phyloP scores from a whole-genome alignment of 2,113 vertebrate genomes.

The Turnix velox region DNA sequence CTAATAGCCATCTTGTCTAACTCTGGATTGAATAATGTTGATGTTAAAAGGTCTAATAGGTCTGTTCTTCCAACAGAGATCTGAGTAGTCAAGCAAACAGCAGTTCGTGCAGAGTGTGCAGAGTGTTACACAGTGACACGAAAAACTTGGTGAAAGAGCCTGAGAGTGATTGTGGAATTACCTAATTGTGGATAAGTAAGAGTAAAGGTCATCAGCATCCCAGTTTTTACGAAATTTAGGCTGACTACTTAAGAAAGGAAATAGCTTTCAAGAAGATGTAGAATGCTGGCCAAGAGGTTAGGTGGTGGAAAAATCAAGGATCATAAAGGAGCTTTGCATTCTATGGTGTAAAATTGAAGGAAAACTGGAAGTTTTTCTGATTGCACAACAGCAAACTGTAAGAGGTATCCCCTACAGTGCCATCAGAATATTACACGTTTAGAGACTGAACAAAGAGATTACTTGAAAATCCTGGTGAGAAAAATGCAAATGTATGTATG shows the following conservation, averaged over 20 bases:
- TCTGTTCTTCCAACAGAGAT: conserved; percentile 4
- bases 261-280: conserved; percentile 57
- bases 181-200: neutral
- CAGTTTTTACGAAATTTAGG: conserved; percentile 53
- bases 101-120: neutral
- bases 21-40: neutral
- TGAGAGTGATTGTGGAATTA: conserved; percentile 31
- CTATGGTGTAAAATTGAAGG: neutral
- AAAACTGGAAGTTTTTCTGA: conserved; percentile 18
- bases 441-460: conserved; percentile 2
- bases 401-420: neutral
- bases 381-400: neutral
- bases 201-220: conserved; percentile 22
- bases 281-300: conserved; percentile 35
- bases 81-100: neutral
- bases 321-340: conserved; percentile 37
- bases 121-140: neutral
- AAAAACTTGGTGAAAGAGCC: conserved; percentile 29
- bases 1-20: neutral
- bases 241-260: conserved; percentile 55
- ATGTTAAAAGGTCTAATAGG: neutral
- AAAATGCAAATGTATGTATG: neutral
- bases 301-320: conserved; percentile 44
- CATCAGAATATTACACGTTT: neutral
- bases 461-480: neutral